These are phyloP conservation scores for Eristalis tenax DNA, from an alignment of 2,888 invertebrate genomes.

Conservation along the genomic window DNA sequence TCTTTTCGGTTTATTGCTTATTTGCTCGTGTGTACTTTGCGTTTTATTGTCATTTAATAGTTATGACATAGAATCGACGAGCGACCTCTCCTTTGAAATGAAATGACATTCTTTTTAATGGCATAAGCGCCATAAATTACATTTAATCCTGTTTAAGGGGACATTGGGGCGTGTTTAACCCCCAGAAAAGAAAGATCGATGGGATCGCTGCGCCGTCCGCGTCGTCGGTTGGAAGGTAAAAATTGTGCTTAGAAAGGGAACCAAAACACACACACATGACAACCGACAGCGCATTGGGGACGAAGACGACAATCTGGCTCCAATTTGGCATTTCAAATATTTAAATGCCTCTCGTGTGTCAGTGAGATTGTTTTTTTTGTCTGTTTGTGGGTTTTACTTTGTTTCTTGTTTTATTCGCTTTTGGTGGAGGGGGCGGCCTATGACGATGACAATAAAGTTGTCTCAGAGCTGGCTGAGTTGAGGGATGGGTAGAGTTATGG, in stretches of 20 bases:
- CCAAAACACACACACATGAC: neutral
- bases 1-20: neutral
- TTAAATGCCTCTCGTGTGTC: conserved; percentile 28
- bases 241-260: conserved; percentile 4
- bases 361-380: neutral
- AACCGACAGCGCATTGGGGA: neutral
- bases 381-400: neutral
- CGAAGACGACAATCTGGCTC: conserved; percentile 30
- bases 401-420: too few species aligned
- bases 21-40: conserved; percentile 6
- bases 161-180: conserved; percentile 20
- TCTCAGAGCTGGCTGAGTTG: neutral
- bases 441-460: conserved; percentile 17
- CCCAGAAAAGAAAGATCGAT: conserved; percentile 7
- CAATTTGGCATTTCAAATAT: conserved; percentile 35
- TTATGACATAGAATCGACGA: conserved; percentile 34
- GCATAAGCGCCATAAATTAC: conserved; percentile 35
- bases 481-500: neutral
- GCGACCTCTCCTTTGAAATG: conserved; percentile 29
- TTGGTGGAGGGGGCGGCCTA: neutral
- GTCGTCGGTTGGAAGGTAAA: neutral
- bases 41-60: conserved; percentile 46
- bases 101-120: conserved; percentile 21
- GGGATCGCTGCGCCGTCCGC: neutral
- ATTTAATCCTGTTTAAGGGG: conserved; percentile 37